These are phyloP conservation scores for Epinephelus awoara DNA, from an alignment of 2,797 vertebrate species.

Conservation along the genomic window DNA sequence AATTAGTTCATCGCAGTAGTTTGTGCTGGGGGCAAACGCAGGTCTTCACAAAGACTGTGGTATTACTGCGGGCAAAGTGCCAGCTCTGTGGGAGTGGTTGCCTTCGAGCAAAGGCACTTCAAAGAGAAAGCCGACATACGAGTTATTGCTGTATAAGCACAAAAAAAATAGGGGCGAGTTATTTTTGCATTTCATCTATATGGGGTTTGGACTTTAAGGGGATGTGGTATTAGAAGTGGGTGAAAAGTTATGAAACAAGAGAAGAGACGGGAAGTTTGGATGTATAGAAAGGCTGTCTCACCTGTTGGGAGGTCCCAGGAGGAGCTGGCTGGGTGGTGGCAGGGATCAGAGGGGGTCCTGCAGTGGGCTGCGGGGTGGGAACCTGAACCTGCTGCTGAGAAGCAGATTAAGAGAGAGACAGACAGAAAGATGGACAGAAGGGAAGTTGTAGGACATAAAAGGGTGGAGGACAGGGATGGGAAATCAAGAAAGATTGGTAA, in stretches of 20 bases:
- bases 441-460: conserved; percentile 50
- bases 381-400: conserved; percentile 84
- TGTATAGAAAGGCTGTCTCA: conserved; percentile 39
- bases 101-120: conserved; percentile 53
- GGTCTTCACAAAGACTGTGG: conserved; percentile 13
- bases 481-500: conserved; percentile 53
- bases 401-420: conserved; percentile 53
- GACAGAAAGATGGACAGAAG: conserved; percentile 54
- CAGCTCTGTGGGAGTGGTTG: conserved; percentile 42
- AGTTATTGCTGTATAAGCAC: conserved; percentile 25
- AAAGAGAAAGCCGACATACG: conserved; percentile 23
- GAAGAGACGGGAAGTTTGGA: background rate
- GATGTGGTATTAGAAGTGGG: background rate
- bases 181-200: conserved; percentile 29
- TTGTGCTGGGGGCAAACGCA: conserved; percentile 22
- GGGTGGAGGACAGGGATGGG: conserved; percentile 35
- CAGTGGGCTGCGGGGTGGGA: conserved; percentile 80
- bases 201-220: conserved; percentile 15
- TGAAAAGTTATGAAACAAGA: background rate
- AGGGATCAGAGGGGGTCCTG: conserved; percentile 79
- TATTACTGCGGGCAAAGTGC: conserved; percentile 39
- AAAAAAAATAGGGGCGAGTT: conserved; percentile 6
- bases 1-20: conserved; percentile 38
- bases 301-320: conserved; percentile 85
- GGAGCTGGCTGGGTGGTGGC: conserved; percentile 80